Conservation (phyloP, 2,888 invertebrate species). For the Flabesymbios commensalis region DNA sequence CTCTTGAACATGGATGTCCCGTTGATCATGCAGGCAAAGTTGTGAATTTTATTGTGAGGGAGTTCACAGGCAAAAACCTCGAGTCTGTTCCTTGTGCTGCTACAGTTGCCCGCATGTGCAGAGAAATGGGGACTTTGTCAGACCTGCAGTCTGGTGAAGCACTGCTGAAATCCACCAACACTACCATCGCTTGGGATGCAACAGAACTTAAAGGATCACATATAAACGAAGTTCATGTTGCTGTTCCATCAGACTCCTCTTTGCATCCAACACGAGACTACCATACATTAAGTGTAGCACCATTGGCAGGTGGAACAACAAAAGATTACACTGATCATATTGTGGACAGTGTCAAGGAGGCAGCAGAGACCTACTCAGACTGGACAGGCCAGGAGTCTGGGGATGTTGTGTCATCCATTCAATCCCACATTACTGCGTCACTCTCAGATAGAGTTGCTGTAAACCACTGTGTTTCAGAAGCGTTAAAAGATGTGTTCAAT, state of each 20-base stretch:
- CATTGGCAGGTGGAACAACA: background rate
- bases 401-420: no score
- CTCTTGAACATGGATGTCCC: background rate
- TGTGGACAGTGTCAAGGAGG: no score
- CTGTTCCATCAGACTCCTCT: no score
- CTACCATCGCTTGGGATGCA: slow-evolving; percentile 3
- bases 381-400: no score
- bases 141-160: slow-evolving; percentile 3
- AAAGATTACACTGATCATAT: no score
- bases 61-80: background rate
- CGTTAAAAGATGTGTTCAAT: no score
- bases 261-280: no score
- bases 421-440: no score
- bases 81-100: background rate
- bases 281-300: no score
- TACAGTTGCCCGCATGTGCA: slow-evolving; percentile 1
- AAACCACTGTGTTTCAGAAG: no score
- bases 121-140: slow-evolving; percentile 4
- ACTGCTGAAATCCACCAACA: background rate
- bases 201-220: slow-evolving; percentile 1
- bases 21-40: background rate
- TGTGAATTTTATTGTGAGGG: background rate
- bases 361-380: no score
- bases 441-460: no score
- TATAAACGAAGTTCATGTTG: slow-evolving; percentile 9